Conservation (phyloP, 1,140 invertebrate species). For the Apis florea region DNA sequence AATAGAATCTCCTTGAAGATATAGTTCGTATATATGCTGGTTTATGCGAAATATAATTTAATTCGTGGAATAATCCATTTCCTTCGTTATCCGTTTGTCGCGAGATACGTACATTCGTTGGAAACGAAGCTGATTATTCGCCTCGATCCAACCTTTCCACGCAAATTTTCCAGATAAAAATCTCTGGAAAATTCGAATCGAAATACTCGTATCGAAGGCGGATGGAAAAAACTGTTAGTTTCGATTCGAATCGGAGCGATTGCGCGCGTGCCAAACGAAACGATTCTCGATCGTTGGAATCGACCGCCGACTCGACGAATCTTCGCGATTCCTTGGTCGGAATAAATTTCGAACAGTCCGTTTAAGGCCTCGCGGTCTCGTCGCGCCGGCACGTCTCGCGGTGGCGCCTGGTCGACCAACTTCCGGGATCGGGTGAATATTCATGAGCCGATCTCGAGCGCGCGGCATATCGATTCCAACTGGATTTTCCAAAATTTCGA, state of each 20-base stretch:
- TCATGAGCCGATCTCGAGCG: slow-evolving; percentile 67
- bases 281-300: background rate
- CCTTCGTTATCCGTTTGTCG: no score
- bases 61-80: no score
- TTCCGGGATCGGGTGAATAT: slow-evolving; percentile 66
- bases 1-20: background rate
- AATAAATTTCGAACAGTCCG: slow-evolving; percentile 2
- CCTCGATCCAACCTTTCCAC: no score
- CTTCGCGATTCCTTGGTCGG: background rate
- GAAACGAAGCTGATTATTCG: no score
- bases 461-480: slow-evolving; percentile 44
- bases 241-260: background rate
- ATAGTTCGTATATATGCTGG: no score
- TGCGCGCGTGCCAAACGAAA: background rate
- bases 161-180: no score
- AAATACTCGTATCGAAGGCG: no score
- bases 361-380: slow-evolving; percentile 3
- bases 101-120: no score
- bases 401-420: slow-evolving; percentile 58
- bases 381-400: slow-evolving; percentile 61
- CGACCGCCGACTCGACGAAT: background rate
- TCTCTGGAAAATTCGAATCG: no score
- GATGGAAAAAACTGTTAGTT: background rate
- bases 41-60: no score
- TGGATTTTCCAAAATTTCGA: no score